phyloP scores from a whole-genome alignment of 2,113 vertebrate genomes.

The Fukomys damarensis region DNA sequence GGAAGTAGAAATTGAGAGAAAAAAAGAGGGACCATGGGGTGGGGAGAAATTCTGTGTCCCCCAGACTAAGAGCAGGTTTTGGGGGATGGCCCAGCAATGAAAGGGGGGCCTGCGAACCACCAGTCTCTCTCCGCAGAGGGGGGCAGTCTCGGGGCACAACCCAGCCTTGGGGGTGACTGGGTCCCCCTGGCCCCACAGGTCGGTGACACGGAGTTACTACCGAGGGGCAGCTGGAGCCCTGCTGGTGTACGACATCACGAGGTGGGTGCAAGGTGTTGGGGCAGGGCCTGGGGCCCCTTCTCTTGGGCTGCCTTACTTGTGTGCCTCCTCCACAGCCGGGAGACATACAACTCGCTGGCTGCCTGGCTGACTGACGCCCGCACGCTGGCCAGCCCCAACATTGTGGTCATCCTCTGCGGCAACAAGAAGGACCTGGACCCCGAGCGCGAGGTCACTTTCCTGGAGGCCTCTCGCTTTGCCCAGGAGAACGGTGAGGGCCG shows the following conservation, averaged over 20 bases:
- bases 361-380: constrained; percentile 95
- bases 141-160: constrained; percentile 65
- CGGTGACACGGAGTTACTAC: constrained; percentile 96
- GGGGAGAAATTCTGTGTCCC: background rate
- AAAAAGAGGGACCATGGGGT: background rate
- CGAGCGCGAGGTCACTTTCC: constrained; percentile 94
- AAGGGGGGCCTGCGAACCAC: constrained; percentile 44
- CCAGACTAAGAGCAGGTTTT: background rate
- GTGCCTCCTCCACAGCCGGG: constrained; percentile 85
- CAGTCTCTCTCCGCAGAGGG: constrained; percentile 67
- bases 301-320: background rate
- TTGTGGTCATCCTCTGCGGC: constrained; percentile 94
- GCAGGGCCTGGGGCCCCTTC: background rate
- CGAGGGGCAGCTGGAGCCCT: constrained; percentile 95
- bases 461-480: constrained; percentile 95
- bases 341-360: constrained; percentile 94
- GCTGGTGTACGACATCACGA: constrained; percentile 96
- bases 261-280: constrained; percentile 81
- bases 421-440: constrained; percentile 97
- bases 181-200: constrained; percentile 84
- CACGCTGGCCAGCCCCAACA: constrained; percentile 95
- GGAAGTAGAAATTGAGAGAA: background rate
- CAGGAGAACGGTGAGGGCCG: constrained; percentile 92
- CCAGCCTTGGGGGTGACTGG: constrained; percentile 62
- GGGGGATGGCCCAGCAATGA: background rate